These are phyloP conservation scores for Ochotona princeps DNA, from an alignment of 2,113 vertebrate genomes.

Conservation along the genomic window DNA sequence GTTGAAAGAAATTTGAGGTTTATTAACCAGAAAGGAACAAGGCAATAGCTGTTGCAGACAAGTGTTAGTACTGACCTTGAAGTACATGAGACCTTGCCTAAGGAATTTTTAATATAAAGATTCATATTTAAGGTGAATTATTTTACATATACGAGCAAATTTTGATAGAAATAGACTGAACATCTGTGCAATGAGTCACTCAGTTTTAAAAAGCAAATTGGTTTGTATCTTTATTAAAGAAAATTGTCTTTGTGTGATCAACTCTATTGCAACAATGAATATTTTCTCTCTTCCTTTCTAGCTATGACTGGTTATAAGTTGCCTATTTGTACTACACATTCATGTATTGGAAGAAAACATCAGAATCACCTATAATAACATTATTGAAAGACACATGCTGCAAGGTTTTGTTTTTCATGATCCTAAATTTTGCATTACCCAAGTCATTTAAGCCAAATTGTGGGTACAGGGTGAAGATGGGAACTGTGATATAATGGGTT, in stretches of 20 bases:
- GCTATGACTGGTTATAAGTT: not conserved
- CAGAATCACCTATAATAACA: not conserved
- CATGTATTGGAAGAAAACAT: not conserved
- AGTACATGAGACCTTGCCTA: not conserved
- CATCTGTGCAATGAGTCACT: not conserved
- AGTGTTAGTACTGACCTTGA: not conserved
- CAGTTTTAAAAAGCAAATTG: not conserved
- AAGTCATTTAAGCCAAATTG: not conserved
- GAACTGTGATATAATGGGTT: too few relatives aligned
- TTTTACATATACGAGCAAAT: not conserved
- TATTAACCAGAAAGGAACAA: conserved; percentile 3
- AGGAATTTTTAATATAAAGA: not conserved
- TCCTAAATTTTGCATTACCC: not conserved
- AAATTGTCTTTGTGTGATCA: not conserved
- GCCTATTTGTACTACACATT: not conserved
- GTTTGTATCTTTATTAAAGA: not conserved
- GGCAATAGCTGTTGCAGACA: not conserved
- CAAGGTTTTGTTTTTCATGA: not conserved
- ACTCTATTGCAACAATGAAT: not conserved
- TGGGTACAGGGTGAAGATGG: too few relatives aligned
- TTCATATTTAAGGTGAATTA: not conserved
- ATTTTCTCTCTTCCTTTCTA: not conserved
- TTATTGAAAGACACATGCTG: not conserved
- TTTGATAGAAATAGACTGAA: not conserved
- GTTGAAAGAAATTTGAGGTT: not conserved